These are phyloP conservation scores for Sycobia sp. DNA, from an alignment of 1,140 invertebrate genomes.

Conservation along the genomic window DNA sequence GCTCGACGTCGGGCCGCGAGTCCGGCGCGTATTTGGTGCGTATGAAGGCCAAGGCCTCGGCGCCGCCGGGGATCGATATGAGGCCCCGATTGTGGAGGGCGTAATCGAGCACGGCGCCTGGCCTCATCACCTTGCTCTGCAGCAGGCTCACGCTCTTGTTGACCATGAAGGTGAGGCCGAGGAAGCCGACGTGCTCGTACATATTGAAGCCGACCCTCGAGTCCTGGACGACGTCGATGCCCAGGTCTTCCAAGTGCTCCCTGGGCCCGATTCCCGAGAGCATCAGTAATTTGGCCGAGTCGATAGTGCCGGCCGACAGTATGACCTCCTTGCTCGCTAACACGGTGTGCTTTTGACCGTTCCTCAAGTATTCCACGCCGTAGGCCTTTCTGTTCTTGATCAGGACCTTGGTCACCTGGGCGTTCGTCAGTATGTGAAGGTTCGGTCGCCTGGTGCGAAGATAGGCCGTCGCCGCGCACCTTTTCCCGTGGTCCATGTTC, in stretches of 20 bases:
- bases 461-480: constrained; percentile 70
- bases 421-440: constrained; percentile 71
- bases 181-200: constrained; percentile 76
- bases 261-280: constrained; percentile 76
- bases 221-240: constrained; percentile 70
- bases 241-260: constrained; percentile 70
- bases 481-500: constrained; percentile 68
- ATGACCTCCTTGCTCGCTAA: constrained; percentile 70
- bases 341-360: constrained; percentile 56
- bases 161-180: constrained; percentile 67
- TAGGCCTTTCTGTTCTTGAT: constrained; percentile 63
- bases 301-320: constrained; percentile 71
- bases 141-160: constrained; percentile 51
- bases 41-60: constrained; percentile 62
- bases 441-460: constrained; percentile 67
- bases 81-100: constrained; percentile 56
- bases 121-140: constrained; percentile 37
- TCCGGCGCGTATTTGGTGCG: constrained; percentile 60
- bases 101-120: constrained; percentile 52
- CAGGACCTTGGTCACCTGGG: constrained; percentile 68
- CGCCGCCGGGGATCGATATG: constrained; percentile 60
- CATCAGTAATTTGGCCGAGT: constrained; percentile 74
- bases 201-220: constrained; percentile 73
- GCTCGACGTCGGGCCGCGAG: constrained; percentile 64
- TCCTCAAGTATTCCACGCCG: constrained; percentile 67